These are phyloP conservation scores for Bufo bufo DNA, from an alignment of 2,113 vertebrate genomes.

Conservation along the genomic window DNA sequence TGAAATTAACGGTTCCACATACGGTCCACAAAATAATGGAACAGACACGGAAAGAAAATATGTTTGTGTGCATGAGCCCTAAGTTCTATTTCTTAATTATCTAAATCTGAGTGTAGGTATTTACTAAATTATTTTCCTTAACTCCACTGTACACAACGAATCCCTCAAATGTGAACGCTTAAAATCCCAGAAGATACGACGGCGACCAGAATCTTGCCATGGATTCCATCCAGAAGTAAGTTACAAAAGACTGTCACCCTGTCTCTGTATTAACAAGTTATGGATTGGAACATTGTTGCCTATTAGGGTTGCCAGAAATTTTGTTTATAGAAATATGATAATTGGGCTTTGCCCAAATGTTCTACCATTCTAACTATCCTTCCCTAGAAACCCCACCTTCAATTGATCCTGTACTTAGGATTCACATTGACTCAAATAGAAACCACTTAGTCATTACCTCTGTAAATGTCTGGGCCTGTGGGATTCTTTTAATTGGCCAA, in stretches of 20 bases:
- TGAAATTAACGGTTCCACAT: too few relatives aligned
- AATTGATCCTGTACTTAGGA: too few relatives aligned
- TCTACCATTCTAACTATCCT: too few relatives aligned
- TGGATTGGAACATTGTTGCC: not conserved
- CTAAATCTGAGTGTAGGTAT: not conserved
- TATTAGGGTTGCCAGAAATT: not conserved
- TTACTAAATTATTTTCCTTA: slow-evolving; percentile 74
- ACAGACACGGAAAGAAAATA: too few relatives aligned
- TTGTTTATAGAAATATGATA: too few relatives aligned
- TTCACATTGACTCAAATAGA: too few relatives aligned
- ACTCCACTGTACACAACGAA: slow-evolving; percentile 93
- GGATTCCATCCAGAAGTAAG: slow-evolving; percentile 94
- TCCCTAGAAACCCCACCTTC: too few relatives aligned
- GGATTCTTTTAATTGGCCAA: too few relatives aligned
- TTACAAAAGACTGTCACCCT: slow-evolving; percentile 11
- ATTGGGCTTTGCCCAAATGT: too few relatives aligned
- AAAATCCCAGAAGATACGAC: slow-evolving; percentile 95
- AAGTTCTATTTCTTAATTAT: not conserved
- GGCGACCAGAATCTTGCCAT: slow-evolving; percentile 95
- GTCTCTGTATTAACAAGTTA: not conserved
- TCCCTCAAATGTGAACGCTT: slow-evolving; percentile 96
- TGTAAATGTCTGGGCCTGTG: too few relatives aligned
- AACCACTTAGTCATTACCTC: too few relatives aligned
- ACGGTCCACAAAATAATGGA: too few relatives aligned
- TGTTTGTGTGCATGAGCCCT: not conserved